Conservation (phyloP, 35 echinoderm and acorn worm genomes). For the Ophiothrix spiculata region DNA sequence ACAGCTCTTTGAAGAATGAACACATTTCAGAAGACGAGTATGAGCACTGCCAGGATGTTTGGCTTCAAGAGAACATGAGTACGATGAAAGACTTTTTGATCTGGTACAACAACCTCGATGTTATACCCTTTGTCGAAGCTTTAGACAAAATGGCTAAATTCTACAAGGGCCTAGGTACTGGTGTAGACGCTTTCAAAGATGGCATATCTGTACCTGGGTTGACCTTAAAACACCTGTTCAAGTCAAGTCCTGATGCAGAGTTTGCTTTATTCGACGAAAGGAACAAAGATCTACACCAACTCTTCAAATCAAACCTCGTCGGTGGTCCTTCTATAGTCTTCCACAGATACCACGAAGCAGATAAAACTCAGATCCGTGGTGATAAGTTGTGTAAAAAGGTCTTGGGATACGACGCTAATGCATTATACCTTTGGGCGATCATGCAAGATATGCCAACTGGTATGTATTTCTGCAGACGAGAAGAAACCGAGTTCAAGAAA, state of each 20-base stretch:
- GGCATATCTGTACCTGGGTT: constrained; percentile 35
- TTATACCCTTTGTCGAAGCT: constrained; percentile 29
- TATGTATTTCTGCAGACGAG: background rate
- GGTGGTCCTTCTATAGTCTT: constrained; percentile 15
- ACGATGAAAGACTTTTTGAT: constrained; percentile 33
- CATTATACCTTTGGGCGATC: constrained; percentile 13
- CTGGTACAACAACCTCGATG: constrained; percentile 55
- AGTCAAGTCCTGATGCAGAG: background rate
- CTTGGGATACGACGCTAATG: constrained; percentile 14
- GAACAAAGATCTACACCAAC: too few relatives aligned
- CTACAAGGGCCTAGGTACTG: constrained; percentile 22
- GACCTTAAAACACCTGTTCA: constrained; percentile 11
- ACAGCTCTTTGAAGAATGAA: constrained; percentile 21
- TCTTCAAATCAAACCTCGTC: background rate
- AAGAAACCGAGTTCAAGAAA: background rate
- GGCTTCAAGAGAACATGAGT: background rate
- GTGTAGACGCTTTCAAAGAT: constrained; percentile 47
- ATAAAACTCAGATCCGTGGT: background rate
- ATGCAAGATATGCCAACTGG: background rate
- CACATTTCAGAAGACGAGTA: constrained; percentile 53
- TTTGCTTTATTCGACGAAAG: constrained; percentile 10
- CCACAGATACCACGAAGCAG: constrained; percentile 3
- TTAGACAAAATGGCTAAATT: constrained; percentile 43
- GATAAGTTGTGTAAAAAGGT: constrained; percentile 13
- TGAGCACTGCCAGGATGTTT: constrained; percentile 23